Percentiles rank a stretch among this genome's conserved stretches.
These are phyloP conservation scores for Ditylenchus dipsaci DNA, from an alignment of 1,140 invertebrate species.

Conservation along the genomic window DNA sequence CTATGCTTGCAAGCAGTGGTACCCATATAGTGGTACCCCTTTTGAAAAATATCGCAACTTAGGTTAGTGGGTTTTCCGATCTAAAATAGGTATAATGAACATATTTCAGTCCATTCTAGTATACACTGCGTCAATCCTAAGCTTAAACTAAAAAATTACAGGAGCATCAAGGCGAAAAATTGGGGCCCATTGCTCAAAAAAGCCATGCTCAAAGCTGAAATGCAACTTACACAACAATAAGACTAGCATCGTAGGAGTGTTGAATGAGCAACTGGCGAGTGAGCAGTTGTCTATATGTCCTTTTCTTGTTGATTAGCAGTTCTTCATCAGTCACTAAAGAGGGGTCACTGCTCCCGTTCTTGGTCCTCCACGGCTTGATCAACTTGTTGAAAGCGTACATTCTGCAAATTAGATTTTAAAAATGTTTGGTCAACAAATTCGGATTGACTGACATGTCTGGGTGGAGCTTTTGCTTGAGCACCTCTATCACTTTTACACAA, in stretches of 20 bases:
- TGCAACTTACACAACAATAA: conserved; percentile 33
- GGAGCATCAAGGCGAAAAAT: too few relatives aligned
- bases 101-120: too few relatives aligned
- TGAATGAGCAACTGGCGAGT: conserved; percentile 25
- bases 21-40: too few relatives aligned
- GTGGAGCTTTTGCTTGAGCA: conserved; percentile 17
- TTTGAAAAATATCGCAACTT: too few relatives aligned
- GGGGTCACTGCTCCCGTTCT: background rate
- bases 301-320: conserved; percentile 7
- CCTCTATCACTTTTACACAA: conserved; percentile 28
- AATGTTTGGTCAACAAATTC: background rate
- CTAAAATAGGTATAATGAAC: too few relatives aligned
- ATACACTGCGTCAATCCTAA: too few relatives aligned
- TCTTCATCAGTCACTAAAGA: conserved; percentile 30
- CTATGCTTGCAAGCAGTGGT: too few relatives aligned
- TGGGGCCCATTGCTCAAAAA: too few relatives aligned
- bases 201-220: background rate
- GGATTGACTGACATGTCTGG: conserved; percentile 8
- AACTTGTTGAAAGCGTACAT: conserved; percentile 17
- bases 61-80: too few relatives aligned
- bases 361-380: conserved; percentile 23
- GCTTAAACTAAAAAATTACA: too few relatives aligned
- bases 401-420: conserved; percentile 4
- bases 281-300: conserved; percentile 28
- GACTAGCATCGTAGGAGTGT: conserved; percentile 21